Percentiles rank a stretch among this genome's conserved stretches.
phyloP scores from a whole-genome alignment of 2,888 invertebrate genomes.

The Amphipoea oculea region DNA sequence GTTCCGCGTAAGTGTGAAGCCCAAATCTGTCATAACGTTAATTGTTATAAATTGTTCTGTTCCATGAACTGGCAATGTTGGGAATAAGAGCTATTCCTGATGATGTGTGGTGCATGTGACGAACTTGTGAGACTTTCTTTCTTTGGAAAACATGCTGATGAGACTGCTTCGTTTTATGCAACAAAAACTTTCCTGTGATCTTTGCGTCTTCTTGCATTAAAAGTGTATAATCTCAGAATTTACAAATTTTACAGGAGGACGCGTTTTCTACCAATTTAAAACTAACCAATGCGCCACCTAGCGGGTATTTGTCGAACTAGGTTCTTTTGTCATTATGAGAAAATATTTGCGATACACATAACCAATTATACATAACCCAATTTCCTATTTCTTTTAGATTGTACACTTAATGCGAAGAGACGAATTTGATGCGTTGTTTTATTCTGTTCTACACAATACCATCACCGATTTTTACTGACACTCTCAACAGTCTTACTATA shows the following conservation, averaged over 20 bases:
- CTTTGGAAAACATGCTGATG: not conserved
- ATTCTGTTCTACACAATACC: not conserved
- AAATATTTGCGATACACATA: no score
- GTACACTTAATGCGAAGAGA: no score
- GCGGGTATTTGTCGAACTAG: no score
- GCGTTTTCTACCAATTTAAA: no score
- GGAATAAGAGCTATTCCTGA: constrained; percentile 63
- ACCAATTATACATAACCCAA: no score
- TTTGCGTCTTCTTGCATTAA: no score
- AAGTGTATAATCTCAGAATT: no score
- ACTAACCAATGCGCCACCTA: no score
- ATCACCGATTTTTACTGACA: not conserved
- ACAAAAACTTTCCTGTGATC: not conserved
- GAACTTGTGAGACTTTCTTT: not conserved
- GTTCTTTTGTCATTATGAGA: no score
- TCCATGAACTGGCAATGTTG: constrained; percentile 66
- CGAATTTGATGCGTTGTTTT: not conserved
- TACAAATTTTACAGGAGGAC: no score
- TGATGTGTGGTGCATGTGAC: constrained; percentile 24
- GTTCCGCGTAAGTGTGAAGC: constrained; percentile 62
- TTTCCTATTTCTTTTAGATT: no score
- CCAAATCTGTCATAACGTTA: constrained; percentile 74
- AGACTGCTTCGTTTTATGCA: not conserved
- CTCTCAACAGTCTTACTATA: not conserved
- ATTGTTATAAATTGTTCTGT: constrained; percentile 71